These are phyloP conservation scores for Zosterops lateralis DNA, from an alignment of 2,113 vertebrate species.

Conservation along the genomic window DNA sequence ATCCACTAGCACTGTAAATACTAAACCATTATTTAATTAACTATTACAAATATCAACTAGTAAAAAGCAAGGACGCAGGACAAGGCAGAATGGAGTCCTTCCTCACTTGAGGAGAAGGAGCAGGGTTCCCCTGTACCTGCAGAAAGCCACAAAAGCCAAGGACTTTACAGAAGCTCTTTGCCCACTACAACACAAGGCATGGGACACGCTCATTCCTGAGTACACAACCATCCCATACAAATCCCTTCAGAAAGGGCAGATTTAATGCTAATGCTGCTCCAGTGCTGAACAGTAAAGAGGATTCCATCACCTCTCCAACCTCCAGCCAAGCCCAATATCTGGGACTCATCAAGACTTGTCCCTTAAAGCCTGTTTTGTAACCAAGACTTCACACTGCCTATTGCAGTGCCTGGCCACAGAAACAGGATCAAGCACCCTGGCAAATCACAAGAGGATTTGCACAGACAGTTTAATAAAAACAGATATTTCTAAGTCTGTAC, in stretches of 20 bases:
- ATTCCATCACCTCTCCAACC: slow-evolving; percentile 39
- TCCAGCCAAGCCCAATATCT: slow-evolving; percentile 36
- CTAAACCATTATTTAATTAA: not conserved
- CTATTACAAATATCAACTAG: not conserved
- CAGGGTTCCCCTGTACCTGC: not conserved
- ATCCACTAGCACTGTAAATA: not conserved
- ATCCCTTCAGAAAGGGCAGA: slow-evolving; percentile 25
- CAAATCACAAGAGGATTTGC: not conserved
- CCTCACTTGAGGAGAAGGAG: not conserved
- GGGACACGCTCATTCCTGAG: not conserved
- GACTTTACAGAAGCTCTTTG: not conserved
- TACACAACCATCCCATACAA: not conserved
- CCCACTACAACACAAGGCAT: not conserved
- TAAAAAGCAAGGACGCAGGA: not conserved
- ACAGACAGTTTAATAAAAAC: not conserved
- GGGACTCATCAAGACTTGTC: slow-evolving; percentile 48
- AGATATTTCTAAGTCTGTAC: not conserved
- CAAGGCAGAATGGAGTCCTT: not conserved
- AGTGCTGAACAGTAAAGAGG: slow-evolving; percentile 41
- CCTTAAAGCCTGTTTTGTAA: slow-evolving; percentile 61
- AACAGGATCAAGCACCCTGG: not conserved
- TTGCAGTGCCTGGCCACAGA: not conserved
- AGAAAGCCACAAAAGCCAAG: not conserved
- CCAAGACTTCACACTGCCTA: not conserved
- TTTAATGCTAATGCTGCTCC: slow-evolving; percentile 41